A percentile compares a stretch with the other conserved stretches of the same genome.
phyloP scores from a whole-genome alignment of 2,888 invertebrate genomes.

The Drosophila flavopinicola region DNA sequence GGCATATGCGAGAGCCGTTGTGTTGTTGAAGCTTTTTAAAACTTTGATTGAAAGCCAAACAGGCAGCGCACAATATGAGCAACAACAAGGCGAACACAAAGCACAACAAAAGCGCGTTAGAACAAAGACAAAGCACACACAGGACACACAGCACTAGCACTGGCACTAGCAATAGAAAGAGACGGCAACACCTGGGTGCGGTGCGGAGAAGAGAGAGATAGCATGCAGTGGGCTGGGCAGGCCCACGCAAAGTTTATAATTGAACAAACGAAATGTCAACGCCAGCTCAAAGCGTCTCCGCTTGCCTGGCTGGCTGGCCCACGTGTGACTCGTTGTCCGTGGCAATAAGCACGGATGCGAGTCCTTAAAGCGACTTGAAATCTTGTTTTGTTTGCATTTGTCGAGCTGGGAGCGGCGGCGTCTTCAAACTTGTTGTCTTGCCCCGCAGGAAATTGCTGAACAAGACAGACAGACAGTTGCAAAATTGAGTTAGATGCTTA shows the following conservation, averaged over 20 bases:
- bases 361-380: conserved; percentile 35
- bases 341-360: conserved; percentile 36
- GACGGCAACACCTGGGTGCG: conserved; percentile 2
- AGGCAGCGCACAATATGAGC: conserved; percentile 56
- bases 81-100: conserved; percentile 59
- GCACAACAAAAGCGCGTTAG: conserved; percentile 60
- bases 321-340: conserved; percentile 50
- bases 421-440: conserved; percentile 40
- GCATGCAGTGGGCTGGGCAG: conserved; percentile 10
- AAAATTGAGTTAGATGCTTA: conserved; percentile 74
- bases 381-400: conserved; percentile 60
- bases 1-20: conserved; percentile 63
- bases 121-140: conserved; percentile 54
- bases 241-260: conserved; percentile 74
- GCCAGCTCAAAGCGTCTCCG: conserved; percentile 66
- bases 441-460: conserved; percentile 56
- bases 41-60: conserved; percentile 78
- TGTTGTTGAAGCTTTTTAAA: conserved; percentile 76
- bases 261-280: conserved; percentile 79
- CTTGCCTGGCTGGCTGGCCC: conserved; percentile 29
- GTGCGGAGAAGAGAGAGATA: conserved; percentile 1
- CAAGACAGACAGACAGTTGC: conserved; percentile 69
- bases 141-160: no score
- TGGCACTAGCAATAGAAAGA: no score
- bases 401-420: conserved; percentile 49